Conservation (phyloP, 2,888 invertebrate genomes). For the Rosalia funebris region DNA sequence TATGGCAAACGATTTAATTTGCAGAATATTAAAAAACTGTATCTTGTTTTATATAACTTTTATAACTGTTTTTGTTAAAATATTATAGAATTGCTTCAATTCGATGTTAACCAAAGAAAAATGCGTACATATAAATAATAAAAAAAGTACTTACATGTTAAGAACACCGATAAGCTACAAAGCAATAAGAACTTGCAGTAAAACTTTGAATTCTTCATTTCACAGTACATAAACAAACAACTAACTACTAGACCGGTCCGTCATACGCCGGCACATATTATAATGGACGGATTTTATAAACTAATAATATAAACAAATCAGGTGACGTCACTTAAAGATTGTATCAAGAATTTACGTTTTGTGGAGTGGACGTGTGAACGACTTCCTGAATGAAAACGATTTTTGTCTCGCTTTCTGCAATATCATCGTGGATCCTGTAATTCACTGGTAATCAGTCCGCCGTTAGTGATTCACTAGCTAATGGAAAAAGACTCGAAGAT, state of each 20-base stretch:
- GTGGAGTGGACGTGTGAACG: conserved; percentile 2
- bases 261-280: not conserved
- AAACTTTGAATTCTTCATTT: conserved; percentile 3
- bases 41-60: too few relatives aligned
- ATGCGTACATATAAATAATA: too few relatives aligned
- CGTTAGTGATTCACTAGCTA: too few relatives aligned
- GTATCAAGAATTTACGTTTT: not conserved
- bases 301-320: conserved; percentile 8
- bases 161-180: not conserved
- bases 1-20: too few relatives aligned
- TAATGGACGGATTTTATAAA: conserved; percentile 9
- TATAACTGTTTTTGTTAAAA: too few relatives aligned
- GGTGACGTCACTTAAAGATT: conserved; percentile 10
- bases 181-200: not conserved
- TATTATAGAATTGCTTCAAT: too few relatives aligned
- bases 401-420: not conserved
- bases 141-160: conserved; percentile 9
- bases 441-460: not conserved
- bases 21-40: too few relatives aligned
- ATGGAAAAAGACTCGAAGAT: too few relatives aligned
- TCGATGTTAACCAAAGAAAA: too few relatives aligned
- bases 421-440: not conserved
- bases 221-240: conserved; percentile 9
- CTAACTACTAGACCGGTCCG: conserved; percentile 1
- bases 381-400: conserved; percentile 2